Evolutionary conservation across 2,797 vertebrate genomes (phyloP).

Genomic region (Myotis vivesi): DNA sequence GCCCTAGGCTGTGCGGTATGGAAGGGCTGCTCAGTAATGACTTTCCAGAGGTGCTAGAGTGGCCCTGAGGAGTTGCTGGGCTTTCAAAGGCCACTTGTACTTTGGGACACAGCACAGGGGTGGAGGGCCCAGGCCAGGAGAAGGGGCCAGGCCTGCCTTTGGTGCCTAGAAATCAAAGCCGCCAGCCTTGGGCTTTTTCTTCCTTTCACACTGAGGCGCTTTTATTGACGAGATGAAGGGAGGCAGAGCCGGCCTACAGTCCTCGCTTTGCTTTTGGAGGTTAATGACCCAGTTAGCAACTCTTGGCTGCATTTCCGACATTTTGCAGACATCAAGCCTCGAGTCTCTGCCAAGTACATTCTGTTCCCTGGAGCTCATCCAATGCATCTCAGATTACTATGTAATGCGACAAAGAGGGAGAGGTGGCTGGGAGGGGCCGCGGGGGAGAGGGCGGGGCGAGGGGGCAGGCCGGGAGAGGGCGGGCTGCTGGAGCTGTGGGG

Average conservation of each 20-base stretch:
- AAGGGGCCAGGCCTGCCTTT: conserved; percentile 70
- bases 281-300: conserved; percentile 91
- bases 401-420: conserved; percentile 88
- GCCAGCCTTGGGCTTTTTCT: conserved; percentile 78
- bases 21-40: conserved; percentile 73
- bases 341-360: conserved; percentile 89
- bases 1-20: neutral
- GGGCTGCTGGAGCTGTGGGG: conserved; percentile 60
- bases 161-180: conserved; percentile 84
- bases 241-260: conserved; percentile 83
- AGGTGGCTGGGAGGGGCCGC: conserved; percentile 82
- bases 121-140: conserved; percentile 63
- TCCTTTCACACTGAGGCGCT: conserved; percentile 80
- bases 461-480: conserved; percentile 36
- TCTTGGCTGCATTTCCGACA: conserved; percentile 90
- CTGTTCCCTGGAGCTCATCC: conserved; percentile 89
- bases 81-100: conserved; percentile 81
- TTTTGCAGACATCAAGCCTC: conserved; percentile 89
- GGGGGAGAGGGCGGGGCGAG: conserved; percentile 20
- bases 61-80: conserved; percentile 70
- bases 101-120: conserved; percentile 31
- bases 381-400: conserved; percentile 88
- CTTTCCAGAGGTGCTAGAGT: conserved; percentile 68
- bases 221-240: conserved; percentile 85
- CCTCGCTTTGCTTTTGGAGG: conserved; percentile 88